These are phyloP conservation scores for Paradisaea rubra DNA, from an alignment of 2,113 vertebrate genomes.

Conservation along the genomic window DNA sequence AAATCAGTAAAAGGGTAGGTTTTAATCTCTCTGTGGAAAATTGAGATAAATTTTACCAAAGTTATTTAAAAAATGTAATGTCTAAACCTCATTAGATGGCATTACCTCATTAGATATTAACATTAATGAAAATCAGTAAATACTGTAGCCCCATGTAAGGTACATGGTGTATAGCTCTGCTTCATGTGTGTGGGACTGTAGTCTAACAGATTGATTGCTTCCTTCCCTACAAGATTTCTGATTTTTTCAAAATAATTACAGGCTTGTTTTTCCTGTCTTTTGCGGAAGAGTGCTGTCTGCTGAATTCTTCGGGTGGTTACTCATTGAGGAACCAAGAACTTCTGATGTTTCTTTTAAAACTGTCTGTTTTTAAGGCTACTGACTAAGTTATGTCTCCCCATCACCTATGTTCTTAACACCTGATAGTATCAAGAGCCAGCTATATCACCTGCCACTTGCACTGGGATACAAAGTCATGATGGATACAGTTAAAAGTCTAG, in stretches of 20 bases:
- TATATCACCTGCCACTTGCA: not conserved
- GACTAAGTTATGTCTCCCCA: not conserved
- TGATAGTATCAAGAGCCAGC: not conserved
- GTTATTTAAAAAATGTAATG: not conserved
- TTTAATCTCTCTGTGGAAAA: not conserved
- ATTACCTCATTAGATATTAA: not conserved
- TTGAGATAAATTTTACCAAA: not conserved
- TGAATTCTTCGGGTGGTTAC: not conserved
- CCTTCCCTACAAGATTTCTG: not conserved
- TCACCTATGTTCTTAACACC: not conserved
- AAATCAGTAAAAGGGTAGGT: not conserved
- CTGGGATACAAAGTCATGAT: not conserved
- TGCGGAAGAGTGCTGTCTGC: not conserved
- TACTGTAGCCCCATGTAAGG: not conserved
- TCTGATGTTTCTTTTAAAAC: not conserved
- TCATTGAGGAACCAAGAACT: not conserved
- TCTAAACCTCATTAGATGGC: not conserved
- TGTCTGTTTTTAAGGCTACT: not conserved
- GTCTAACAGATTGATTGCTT: not conserved
- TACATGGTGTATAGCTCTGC: not conserved
- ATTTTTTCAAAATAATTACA: not conserved
- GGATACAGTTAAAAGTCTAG: not conserved
- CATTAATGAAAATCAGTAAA: not conserved
- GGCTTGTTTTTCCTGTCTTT: not conserved
- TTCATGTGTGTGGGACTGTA: not conserved